Conservation (phyloP, 2,888 invertebrate genomes). For the Drosophila anomelani region DNA sequence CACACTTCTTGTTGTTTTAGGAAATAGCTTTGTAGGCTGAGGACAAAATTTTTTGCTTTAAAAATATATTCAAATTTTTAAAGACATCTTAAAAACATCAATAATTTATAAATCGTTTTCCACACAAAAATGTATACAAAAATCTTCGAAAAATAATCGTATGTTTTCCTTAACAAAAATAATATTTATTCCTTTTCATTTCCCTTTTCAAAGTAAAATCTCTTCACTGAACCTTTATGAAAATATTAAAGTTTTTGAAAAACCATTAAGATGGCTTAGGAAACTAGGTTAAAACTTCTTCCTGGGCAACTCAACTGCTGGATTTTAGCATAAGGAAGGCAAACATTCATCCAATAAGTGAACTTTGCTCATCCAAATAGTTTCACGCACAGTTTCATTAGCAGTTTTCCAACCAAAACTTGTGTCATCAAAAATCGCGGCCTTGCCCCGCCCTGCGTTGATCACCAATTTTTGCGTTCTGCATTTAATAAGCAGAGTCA, state of each 20-base stretch:
- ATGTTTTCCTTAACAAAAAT: not conserved
- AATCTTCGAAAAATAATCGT: not conserved
- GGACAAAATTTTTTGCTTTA: not conserved
- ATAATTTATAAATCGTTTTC: not conserved
- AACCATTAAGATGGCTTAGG: slow-evolving; percentile 9
- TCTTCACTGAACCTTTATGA: not conserved
- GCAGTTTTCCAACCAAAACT: slow-evolving; percentile 24
- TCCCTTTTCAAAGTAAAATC: not conserved
- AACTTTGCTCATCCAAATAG: slow-evolving; percentile 41
- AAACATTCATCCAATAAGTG: slow-evolving; percentile 18
- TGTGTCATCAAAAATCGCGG: slow-evolving; percentile 40
- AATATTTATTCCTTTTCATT: not conserved
- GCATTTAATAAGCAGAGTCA: slow-evolving; percentile 63
- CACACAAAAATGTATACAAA: not conserved
- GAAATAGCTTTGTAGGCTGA: not conserved
- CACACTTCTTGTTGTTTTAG: not conserved
- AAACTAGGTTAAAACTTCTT: slow-evolving; percentile 1
- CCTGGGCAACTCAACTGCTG: not conserved
- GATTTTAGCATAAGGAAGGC: slow-evolving; percentile 2
- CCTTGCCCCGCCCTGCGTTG: slow-evolving; percentile 9
- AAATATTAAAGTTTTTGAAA: slow-evolving; percentile 1
- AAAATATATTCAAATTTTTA: no score
- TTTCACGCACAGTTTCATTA: slow-evolving; percentile 35
- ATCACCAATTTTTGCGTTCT: slow-evolving; percentile 30
- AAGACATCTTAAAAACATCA: no score